Conservation (phyloP, 2,888 invertebrate genomes). For the Aricia artaxerxes region DNA sequence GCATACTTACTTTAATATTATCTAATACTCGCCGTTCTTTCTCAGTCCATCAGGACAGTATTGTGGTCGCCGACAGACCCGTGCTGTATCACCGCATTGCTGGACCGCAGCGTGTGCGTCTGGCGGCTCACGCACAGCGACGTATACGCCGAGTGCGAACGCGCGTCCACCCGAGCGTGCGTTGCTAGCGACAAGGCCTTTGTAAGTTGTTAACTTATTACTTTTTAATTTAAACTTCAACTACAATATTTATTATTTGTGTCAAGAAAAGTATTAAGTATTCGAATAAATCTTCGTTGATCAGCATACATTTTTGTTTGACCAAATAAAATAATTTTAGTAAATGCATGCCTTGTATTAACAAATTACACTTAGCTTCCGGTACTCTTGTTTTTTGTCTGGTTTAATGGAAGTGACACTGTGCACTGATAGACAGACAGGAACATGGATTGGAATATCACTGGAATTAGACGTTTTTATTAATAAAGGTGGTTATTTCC, state of each 20-base stretch:
- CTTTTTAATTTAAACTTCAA: not conserved
- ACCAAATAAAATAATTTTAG: not conserved
- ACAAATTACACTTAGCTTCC: not conserved
- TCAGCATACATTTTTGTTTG: too few relatives aligned
- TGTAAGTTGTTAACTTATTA: constrained; percentile 51
- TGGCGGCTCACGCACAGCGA: constrained; percentile 67
- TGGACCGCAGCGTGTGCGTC: constrained; percentile 47
- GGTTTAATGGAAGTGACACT: not conserved
- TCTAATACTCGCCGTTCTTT: not conserved
- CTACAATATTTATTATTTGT: too few relatives aligned
- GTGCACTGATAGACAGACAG: not conserved
- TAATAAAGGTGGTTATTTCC: not conserved
- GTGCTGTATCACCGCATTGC: constrained; percentile 52
- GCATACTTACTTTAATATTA: not conserved
- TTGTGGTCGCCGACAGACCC: constrained; percentile 60
- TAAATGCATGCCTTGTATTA: not conserved
- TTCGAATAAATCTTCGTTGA: too few relatives aligned
- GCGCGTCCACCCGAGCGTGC: constrained; percentile 43
- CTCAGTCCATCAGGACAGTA: constrained; percentile 54
- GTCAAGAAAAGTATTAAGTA: too few relatives aligned
- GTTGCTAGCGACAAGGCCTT: constrained; percentile 45
- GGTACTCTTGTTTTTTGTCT: not conserved
- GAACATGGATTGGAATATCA: too few relatives aligned
- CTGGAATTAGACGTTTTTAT: not conserved
- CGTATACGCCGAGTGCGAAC: constrained; percentile 50